Base-by-base conservation (phyloP, 2,113 vertebrate genomes). In the Ciconia stormi region DNA sequence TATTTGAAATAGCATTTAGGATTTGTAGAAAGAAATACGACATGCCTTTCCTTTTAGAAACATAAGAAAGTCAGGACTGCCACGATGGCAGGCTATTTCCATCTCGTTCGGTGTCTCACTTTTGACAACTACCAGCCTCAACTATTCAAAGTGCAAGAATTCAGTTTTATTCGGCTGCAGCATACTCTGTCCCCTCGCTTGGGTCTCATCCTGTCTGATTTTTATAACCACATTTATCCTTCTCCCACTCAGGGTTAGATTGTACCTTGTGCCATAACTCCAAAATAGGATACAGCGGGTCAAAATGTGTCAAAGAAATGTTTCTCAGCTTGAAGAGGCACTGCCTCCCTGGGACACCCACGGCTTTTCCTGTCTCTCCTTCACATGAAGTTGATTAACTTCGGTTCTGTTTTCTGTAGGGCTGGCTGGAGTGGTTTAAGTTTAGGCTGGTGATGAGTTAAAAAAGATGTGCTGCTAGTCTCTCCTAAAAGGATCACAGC, bases 1-100 rank as follows among this genome's bases (percentile, higher is more conserved):
- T 65, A 90, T 42, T 93, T 79, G 66, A 87, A 87, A 82, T 67
- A 1, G 15, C 2, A 5, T 67, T 56, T 89, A 55, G 52, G 62
- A 56, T 91, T 95, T 95, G 73, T 62, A 34, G 62, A 27, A 97
- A 69, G 70, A 94, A 94, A 82, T 77, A 34, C 10, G 77, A 15
- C 46, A 34, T 23, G 19, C 16, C 1, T 95, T 95, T 95, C 56
- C 62, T 81, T 83, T 58, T 58, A 66, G 62, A 91, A 93, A 58
- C 11, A 42, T 2, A 72, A 78, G 77, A 36, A 84, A 52, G 55
- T 62, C 21, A 53, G 47, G 44, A 44, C 67, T 86, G 71, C 62
- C 26, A 7, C 2, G 20, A 55, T 40, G 50, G 55, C 81, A 62
- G 70, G 70, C 49, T 46, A 71, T 42, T 76, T 95, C 73, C 44